phyloP scores from a whole-genome alignment of 2,797 vertebrate species.

The Typhlichthys eigenmanni region DNA sequence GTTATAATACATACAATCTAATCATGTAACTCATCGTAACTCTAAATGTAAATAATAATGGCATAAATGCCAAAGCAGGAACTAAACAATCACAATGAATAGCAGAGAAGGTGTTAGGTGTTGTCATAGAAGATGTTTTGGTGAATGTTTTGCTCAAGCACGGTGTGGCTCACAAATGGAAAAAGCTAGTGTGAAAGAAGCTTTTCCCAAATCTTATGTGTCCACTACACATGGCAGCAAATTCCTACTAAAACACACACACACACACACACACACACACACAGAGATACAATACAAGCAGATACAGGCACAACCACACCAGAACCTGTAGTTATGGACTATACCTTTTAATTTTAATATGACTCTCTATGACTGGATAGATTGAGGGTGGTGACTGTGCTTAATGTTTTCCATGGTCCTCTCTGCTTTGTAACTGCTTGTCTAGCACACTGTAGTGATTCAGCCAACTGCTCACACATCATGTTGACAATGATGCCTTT shows the following conservation, averaged over 20 bases:
- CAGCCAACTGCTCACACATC: conserved; percentile 25
- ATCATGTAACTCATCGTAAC: too few relatives aligned
- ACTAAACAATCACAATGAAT: too few relatives aligned
- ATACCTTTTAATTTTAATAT: conserved; percentile 54
- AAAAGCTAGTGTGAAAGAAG: conserved; percentile 18
- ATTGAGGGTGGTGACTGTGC: conserved; percentile 43
- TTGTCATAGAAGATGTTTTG: conserved; percentile 5
- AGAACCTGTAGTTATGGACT: conserved; percentile 46
- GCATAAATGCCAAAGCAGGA: too few relatives aligned
- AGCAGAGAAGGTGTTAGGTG: not conserved
- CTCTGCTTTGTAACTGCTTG: conserved; percentile 48
- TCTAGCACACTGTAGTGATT: conserved; percentile 40
- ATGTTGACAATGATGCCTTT: conserved; percentile 9
- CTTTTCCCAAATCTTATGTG: conserved; percentile 11
- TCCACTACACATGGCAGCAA: not conserved
- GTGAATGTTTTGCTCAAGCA: not conserved
- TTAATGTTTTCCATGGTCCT: conserved; percentile 55
- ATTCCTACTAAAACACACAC: not conserved
- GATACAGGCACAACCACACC: conserved; percentile 3
- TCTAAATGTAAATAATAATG: too few relatives aligned
- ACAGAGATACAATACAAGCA: conserved; percentile 1
- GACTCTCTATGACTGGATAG: conserved; percentile 65
- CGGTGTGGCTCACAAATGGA: conserved; percentile 8
- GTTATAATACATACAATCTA: too few relatives aligned
- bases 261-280: conserved; percentile 1